phyloP scores from a whole-genome alignment of 2,797 vertebrate species.

The Falco berigora region DNA sequence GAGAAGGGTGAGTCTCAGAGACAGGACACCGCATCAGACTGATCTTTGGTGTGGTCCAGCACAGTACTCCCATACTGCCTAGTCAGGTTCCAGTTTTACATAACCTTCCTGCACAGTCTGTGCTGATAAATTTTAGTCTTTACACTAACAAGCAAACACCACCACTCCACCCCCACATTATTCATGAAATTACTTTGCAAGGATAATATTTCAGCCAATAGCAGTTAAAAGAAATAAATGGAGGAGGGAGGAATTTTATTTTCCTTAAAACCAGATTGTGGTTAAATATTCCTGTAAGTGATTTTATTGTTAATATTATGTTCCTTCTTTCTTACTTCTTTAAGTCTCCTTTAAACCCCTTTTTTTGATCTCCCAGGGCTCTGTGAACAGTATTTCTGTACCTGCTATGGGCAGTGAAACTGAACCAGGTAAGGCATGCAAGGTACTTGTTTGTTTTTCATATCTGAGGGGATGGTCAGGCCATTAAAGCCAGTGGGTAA shows the following conservation, averaged over 20 bases:
- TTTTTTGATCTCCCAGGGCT: background rate
- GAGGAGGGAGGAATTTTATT: background rate
- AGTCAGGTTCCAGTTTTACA: background rate
- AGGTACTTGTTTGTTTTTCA: background rate
- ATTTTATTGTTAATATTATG: background rate
- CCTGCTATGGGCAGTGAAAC: background rate
- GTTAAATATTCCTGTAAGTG: background rate
- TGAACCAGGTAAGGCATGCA: background rate
- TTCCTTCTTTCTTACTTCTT: background rate
- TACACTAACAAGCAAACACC: background rate
- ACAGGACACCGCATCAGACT: background rate
- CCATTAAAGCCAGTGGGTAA: background rate
- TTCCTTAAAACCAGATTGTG: background rate
- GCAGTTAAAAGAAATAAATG: background rate
- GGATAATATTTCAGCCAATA: background rate
- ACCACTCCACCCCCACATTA: no score
- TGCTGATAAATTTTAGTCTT: background rate
- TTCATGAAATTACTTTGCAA: background rate
- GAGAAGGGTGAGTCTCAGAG: background rate
- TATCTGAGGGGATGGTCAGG: background rate
- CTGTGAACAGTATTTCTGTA: background rate
- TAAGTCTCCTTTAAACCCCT: background rate
- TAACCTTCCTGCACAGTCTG: background rate
- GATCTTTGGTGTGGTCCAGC: background rate
- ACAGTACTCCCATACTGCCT: background rate